A percentile compares a stretch with the other conserved stretches of the same genome.
Evolutionary conservation across 2,888 invertebrate genomes (phyloP).

Genomic region (Aphodius granarius): DNA sequence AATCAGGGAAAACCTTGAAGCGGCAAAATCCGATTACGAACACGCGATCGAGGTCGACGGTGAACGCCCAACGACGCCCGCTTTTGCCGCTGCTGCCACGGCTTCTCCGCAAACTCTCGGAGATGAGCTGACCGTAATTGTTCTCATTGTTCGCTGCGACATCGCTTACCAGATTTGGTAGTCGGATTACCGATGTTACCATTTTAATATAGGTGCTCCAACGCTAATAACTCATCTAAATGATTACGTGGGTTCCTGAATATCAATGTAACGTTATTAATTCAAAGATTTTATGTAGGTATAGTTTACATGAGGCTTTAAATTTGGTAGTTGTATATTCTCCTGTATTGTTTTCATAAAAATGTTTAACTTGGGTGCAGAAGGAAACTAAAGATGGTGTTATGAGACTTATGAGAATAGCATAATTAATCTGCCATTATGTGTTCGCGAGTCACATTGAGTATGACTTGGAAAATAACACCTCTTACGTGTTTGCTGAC

Average conservation of each 20-base stretch:
- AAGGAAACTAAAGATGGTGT: no score
- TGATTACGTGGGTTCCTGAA: not conserved
- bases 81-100: not conserved
- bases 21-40: conserved; percentile 40
- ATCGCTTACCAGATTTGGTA: not conserved
- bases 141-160: not conserved
- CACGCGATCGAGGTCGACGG: conserved; percentile 35
- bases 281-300: no score
- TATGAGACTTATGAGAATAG: no score
- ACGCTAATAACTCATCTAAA: not conserved
- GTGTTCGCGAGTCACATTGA: not conserved
- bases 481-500: not conserved
- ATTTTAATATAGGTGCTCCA: not conserved
- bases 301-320: no score
- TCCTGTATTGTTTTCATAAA: no score
- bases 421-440: not conserved
- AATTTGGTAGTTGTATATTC: no score
- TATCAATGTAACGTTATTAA: not conserved
- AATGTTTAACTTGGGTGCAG: not conserved
- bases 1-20: conserved; percentile 40
- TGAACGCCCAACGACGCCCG: conserved; percentile 18
- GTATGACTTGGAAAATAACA: not conserved
- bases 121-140: conserved; percentile 17
- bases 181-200: not conserved
- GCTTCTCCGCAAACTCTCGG: not conserved